Evolutionary conservation across 1,140 invertebrate genomes (phyloP).

Genomic region (Andricus grossulariae): DNA sequence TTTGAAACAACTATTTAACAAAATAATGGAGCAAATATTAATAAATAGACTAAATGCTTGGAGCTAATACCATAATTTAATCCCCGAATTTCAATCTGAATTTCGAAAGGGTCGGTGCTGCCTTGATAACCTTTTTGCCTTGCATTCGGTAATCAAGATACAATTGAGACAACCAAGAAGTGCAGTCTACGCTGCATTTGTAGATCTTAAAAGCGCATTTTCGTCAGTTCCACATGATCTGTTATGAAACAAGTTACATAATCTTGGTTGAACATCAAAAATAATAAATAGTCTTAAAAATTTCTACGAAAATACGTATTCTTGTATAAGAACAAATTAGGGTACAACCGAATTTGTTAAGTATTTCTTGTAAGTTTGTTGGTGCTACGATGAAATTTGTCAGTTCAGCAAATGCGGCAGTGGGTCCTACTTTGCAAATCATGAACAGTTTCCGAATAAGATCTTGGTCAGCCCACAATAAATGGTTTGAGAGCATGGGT

Average conservation of each 20-base stretch:
- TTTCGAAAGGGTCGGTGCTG: constrained; percentile 36
- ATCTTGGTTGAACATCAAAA: constrained; percentile 29
- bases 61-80: too few relatives aligned
- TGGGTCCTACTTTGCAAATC: background rate
- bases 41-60: background rate
- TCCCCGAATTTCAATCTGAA: constrained; percentile 39
- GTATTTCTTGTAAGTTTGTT: too few relatives aligned
- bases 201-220: too few relatives aligned
- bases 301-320: constrained; percentile 42
- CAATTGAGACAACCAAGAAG: too few relatives aligned
- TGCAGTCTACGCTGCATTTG: too few relatives aligned
- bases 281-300: constrained; percentile 44
- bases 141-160: too few relatives aligned
- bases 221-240: too few relatives aligned
- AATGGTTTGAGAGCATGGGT: too few relatives aligned
- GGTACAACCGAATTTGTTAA: constrained; percentile 21
- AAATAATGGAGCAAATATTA: background rate
- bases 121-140: constrained; percentile 47
- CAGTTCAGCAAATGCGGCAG: too few relatives aligned
- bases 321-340: too few relatives aligned
- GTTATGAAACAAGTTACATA: constrained; percentile 40
- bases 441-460: background rate
- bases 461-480: too few relatives aligned
- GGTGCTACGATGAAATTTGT: too few relatives aligned
- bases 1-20: constrained; percentile 2